phyloP scores from a whole-genome alignment of 2,113 vertebrate genomes.

The Gymnarchus niloticus region DNA sequence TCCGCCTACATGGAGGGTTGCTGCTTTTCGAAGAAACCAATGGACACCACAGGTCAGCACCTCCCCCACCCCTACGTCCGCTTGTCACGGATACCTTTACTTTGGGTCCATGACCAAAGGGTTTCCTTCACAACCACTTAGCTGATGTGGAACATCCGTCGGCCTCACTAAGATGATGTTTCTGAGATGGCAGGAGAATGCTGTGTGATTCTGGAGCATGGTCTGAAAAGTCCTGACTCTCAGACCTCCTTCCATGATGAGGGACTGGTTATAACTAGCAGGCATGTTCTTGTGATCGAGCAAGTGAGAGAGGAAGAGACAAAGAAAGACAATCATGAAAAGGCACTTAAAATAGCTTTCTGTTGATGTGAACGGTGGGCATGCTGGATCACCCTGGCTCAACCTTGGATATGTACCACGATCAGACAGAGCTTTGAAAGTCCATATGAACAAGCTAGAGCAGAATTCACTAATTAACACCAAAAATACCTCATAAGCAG shows the following conservation, averaged over 20 bases:
- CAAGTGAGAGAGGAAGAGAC: background rate
- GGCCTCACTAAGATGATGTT: background rate
- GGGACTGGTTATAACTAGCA: too few relatives aligned
- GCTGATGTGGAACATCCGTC: background rate
- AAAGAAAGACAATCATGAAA: constrained; percentile 31
- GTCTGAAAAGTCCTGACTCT: background rate
- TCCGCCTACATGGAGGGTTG: background rate
- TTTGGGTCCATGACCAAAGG: background rate
- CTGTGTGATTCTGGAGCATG: background rate
- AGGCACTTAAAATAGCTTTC: constrained; percentile 28
- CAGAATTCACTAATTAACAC: constrained; percentile 70
- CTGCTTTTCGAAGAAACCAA: background rate
- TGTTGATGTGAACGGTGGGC: constrained; percentile 1
- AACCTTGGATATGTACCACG: constrained; percentile 58
- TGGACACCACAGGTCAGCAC: background rate
- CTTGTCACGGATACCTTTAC: background rate
- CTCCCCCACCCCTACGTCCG: background rate
- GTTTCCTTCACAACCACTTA: background rate
- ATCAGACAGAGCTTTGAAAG: constrained; percentile 68
- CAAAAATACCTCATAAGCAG: constrained; percentile 49
- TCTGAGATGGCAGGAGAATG: background rate
- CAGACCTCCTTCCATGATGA: too few relatives aligned
- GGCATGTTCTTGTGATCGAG: constrained; percentile 16
- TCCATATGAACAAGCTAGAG: constrained; percentile 78
- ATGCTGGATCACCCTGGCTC: constrained; percentile 47